Evolutionary conservation across 2,113 vertebrate genomes (phyloP).

Genomic region (Nerophis lumbriciformis): DNA sequence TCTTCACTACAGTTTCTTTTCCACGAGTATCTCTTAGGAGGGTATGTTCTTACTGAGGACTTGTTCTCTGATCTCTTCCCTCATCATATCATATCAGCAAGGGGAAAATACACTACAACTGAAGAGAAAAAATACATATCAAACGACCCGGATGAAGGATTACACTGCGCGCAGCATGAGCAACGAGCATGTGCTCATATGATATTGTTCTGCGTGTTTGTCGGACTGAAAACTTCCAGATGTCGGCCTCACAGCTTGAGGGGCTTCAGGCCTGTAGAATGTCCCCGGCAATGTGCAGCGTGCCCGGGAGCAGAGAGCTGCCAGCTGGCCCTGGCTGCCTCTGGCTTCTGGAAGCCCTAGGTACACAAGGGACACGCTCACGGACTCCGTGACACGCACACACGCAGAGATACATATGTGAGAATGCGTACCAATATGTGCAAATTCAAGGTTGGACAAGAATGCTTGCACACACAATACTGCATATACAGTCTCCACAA

Average conservation of each 20-base stretch:
- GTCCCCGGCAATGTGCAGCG: constrained; percentile 42
- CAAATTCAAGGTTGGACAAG: constrained; percentile 6
- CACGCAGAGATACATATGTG: constrained; percentile 2
- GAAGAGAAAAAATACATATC: constrained; percentile 27
- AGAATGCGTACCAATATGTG: not conserved
- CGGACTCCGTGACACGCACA: constrained; percentile 49
- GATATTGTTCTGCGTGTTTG: constrained; percentile 54
- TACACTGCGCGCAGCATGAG: constrained; percentile 24
- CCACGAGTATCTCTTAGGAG: constrained; percentile 14
- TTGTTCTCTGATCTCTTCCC: constrained; percentile 21
- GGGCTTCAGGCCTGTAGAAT: constrained; percentile 43
- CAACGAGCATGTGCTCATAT: constrained; percentile 27
- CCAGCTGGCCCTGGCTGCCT: constrained; percentile 67
- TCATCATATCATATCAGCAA: constrained; percentile 22
- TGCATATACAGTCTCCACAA: not conserved
- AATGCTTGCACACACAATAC: constrained; percentile 29
- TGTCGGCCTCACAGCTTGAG: constrained; percentile 57
- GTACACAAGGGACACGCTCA: constrained; percentile 58
- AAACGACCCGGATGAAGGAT: constrained; percentile 28
- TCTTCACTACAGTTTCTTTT: constrained; percentile 20
- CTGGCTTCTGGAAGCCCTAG: constrained; percentile 51
- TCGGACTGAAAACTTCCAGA: constrained; percentile 70
- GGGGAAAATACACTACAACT: constrained; percentile 6
- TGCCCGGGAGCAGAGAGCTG: constrained; percentile 46
- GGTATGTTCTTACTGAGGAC: constrained; percentile 15